Evolutionary conservation across 2,888 invertebrate species (phyloP).

Genomic region (Aphelenchoides bicaudatus): DNA sequence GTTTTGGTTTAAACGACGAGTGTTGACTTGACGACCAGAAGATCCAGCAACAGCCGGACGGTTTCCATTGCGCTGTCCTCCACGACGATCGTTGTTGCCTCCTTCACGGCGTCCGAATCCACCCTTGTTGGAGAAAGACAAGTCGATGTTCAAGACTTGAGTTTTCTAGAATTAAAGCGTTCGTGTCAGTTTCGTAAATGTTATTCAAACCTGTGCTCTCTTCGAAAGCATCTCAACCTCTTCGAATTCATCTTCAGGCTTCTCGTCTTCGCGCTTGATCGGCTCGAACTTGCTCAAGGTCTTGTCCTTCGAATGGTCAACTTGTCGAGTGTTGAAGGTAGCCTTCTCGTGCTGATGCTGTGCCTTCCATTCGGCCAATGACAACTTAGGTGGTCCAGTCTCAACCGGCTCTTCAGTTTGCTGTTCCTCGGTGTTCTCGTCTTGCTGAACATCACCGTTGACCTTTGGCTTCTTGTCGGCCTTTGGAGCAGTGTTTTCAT

Average conservation of each 20-base stretch:
- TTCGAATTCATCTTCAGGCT: constrained; percentile 31
- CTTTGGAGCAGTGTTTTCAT: too few relatives aligned
- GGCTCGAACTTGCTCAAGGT: constrained; percentile 44
- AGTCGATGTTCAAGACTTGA: constrained; percentile 43
- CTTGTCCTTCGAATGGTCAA: constrained; percentile 33
- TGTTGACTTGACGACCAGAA: too few relatives aligned
- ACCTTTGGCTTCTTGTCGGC: constrained; percentile 90
- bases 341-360: constrained; percentile 37
- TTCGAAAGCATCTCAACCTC: constrained; percentile 23
- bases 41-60: too few relatives aligned
- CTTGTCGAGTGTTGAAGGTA: constrained; percentile 48
- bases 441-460: constrained; percentile 11
- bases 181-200: not conserved
- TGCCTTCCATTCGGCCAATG: constrained; percentile 40
- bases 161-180: constrained; percentile 29
- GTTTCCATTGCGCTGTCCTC: constrained; percentile 38
- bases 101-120: constrained; percentile 29
- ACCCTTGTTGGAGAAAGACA: constrained; percentile 22
- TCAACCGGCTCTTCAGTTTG: constrained; percentile 26
- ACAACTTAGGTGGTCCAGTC: constrained; percentile 29
- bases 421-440: constrained; percentile 20
- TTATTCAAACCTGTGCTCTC: not conserved
- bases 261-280: constrained; percentile 35
- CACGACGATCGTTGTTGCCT: constrained; percentile 31
- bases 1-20: too few relatives aligned